phyloP scores from a whole-genome alignment of 2,113 vertebrate species.

The Bos taurus region DNA sequence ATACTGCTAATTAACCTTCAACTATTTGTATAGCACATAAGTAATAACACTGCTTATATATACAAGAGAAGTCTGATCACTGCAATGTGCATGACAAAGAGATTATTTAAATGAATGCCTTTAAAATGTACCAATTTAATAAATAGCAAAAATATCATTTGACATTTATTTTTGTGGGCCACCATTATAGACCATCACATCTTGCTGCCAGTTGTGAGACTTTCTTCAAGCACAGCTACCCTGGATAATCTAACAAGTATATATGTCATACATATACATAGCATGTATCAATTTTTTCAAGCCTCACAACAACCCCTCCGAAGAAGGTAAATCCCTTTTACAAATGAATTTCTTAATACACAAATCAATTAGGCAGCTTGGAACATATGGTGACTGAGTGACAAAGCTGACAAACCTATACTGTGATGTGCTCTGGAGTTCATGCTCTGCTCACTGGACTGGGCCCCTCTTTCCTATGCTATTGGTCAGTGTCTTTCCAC shows the following conservation, averaged over 20 bases:
- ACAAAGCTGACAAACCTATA: background rate
- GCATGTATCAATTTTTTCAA: background rate
- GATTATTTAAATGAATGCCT: background rate
- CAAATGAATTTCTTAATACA: background rate
- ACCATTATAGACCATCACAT: background rate
- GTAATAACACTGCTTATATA: conserved; percentile 81
- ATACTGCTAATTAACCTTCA: conserved; percentile 86
- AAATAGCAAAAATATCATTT: background rate
- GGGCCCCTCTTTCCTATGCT: background rate
- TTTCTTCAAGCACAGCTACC: background rate
- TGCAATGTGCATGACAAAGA: conserved; percentile 75
- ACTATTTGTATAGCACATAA: conserved; percentile 78
- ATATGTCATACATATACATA: background rate
- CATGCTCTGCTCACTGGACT: fast-evolving
- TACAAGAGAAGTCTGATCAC: conserved; percentile 75
- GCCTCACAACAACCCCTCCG: no score
- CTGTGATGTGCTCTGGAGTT: background rate
- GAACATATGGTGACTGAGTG: background rate
- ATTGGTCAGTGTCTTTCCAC: background rate
- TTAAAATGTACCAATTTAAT: background rate
- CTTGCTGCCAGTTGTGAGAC: background rate
- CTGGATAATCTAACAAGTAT: background rate
- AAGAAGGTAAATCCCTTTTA: background rate
- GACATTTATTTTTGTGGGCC: background rate
- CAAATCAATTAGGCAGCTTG: background rate